A percentile compares a stretch with the other conserved stretches of the same genome.
phyloP scores from a whole-genome alignment of 2,113 vertebrate species.

The Callospermophilus lateralis region DNA sequence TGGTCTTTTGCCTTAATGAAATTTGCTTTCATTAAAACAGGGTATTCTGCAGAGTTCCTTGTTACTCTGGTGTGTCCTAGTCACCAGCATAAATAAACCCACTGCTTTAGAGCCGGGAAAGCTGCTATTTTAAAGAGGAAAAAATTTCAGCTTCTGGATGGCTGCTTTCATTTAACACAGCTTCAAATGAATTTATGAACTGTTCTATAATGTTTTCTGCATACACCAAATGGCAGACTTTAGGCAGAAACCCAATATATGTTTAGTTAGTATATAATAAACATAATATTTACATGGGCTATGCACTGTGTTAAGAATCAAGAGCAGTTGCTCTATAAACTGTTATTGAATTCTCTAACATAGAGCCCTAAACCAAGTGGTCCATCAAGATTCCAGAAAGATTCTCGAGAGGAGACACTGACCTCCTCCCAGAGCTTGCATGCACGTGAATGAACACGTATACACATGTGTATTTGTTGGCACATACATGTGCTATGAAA shows the following conservation, averaged over 20 bases:
- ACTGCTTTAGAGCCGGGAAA: conserved; percentile 84
- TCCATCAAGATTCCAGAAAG: conserved; percentile 69
- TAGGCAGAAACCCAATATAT: conserved; percentile 91
- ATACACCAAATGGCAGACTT: conserved; percentile 90
- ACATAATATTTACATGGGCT: conserved; percentile 91
- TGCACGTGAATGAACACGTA: not conserved
- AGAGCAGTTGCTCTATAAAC: conserved; percentile 88
- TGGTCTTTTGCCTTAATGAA: conserved; percentile 74
- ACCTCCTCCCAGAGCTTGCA: not conserved
- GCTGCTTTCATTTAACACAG: conserved; percentile 91
- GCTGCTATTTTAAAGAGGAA: conserved; percentile 90
- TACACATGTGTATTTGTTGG: not conserved
- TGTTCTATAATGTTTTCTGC: conserved; percentile 91
- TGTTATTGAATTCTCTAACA: conserved; percentile 86
- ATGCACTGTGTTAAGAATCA: conserved; percentile 86
- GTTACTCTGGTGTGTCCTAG: conserved; percentile 78
- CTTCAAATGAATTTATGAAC: conserved; percentile 91
- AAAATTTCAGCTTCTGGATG: conserved; percentile 90
- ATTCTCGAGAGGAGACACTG: conserved; percentile 57
- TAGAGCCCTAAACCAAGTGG: conserved; percentile 83
- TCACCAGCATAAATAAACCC: conserved; percentile 87
- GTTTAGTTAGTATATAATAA: conserved; percentile 92
- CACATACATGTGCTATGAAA: not conserved
- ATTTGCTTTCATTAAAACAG: conserved; percentile 79
- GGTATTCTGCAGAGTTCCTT: conserved; percentile 66